Base-by-base conservation (phyloP, 2,888 invertebrate genomes). In the Xylota sylvarum region DNA sequence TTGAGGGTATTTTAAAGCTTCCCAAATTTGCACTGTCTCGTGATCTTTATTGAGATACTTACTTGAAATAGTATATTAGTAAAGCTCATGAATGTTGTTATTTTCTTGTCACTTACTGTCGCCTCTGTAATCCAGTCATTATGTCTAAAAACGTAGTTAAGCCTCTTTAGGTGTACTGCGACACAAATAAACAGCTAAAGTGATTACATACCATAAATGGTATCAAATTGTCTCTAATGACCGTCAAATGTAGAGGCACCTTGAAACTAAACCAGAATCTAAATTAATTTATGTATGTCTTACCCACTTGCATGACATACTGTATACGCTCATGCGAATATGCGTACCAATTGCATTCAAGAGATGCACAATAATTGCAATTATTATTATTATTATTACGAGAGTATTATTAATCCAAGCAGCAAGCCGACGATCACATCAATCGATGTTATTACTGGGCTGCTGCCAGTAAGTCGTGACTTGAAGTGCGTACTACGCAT, bases 401-500 rank as follows among this genome's bases (percentile, higher is more conserved):
- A 40, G 69, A 32, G 35, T 46, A 79, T 73, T 74, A 84, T 74
- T 74, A 79, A 79, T 74, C 72, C 48, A 69, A 64, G 76, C 60
- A 46, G 37, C 56, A 37, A 60, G 74, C 60, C 60, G 50, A 55
- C 58, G 50, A 23, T 58, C 48, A 58, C 58, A 56, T 58, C 30
- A 64, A 62, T 27, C 37, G 27, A 19, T 65, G 23, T 73, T 65
- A 43, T 52, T 64, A 60, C 23, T 23, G 67, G 43, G 14, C 65
- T 43, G 60, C 43, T 14, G 35, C 37, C 40, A 69, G 37, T 48
- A 50, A 35, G 64, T 64, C 69, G 56, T 37, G 70, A 70, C 64
- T 81, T 62, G 52, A 83, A 78, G 73, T 83, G 83, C 80, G 84
- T 80, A 70, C 46, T 50, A 84, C 84, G 73, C 78, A 79, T 50